A percentile compares a stretch with the other conserved stretches of the same genome.
Conservation (phyloP, 2,888 invertebrate genomes). For the Drosophila testacea region DNA sequence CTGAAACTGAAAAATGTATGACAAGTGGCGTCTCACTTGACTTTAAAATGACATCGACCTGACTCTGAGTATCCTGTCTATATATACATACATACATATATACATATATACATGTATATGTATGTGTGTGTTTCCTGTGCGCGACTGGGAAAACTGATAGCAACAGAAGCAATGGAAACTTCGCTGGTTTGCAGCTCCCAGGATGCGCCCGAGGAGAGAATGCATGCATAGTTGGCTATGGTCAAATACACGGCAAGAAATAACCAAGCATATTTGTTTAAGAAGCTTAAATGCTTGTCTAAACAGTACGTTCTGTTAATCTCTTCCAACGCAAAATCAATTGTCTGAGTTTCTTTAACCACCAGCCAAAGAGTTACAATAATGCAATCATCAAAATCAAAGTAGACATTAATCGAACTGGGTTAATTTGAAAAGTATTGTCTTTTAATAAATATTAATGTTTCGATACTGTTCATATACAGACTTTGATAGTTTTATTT, state of each 20-base stretch:
- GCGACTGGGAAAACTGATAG: constrained; percentile 47
- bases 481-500: too few species aligned
- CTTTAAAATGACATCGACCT: constrained; percentile 69
- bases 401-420: too few species aligned
- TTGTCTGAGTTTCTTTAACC: too few species aligned
- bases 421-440: too few species aligned
- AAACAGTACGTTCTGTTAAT: too few species aligned
- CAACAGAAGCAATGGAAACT: constrained; percentile 27
- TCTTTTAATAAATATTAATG: too few species aligned
- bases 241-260: constrained; percentile 26
- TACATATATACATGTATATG: constrained; percentile 7
- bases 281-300: too few species aligned
- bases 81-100: background rate
- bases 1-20: constrained; percentile 28
- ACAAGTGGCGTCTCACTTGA: constrained; percentile 66
- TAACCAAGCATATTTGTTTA: background rate
- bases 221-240: constrained; percentile 12
- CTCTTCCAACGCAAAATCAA: too few species aligned
- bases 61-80: constrained; percentile 9
- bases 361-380: too few species aligned
- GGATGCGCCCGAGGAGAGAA: constrained; percentile 25
- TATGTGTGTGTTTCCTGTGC: constrained; percentile 3
- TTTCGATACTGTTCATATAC: too few species aligned
- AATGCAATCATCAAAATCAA: too few species aligned
- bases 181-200: constrained; percentile 11